Evolutionary conservation across 2,113 vertebrate species (phyloP).

Genomic region (Uria aalge): DNA sequence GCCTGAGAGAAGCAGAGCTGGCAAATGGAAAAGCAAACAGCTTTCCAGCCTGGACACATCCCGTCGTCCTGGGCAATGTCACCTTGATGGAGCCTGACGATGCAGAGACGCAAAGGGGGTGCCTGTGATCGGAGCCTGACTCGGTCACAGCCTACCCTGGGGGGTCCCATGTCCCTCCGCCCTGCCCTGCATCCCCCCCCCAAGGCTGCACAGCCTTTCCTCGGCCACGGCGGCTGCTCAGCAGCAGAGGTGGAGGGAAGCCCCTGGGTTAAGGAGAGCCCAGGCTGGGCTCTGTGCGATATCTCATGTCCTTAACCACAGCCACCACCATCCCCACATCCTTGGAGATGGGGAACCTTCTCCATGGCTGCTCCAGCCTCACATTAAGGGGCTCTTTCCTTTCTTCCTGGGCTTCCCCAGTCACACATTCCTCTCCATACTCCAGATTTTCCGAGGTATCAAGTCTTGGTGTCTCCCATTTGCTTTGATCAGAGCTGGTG

Average conservation of each 20-base stretch:
- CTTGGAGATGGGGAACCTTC: not conserved
- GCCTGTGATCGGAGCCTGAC: not conserved
- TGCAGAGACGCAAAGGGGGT: not conserved
- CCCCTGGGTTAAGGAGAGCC: not conserved
- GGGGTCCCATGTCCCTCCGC: accelerated
- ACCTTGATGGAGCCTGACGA: not conserved
- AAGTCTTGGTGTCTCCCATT: not conserved
- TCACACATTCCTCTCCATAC: not conserved
- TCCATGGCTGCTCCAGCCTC: not conserved
- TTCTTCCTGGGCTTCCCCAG: not conserved
- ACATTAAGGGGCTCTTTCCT: not conserved
- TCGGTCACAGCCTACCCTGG: not conserved
- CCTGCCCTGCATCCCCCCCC: not conserved
- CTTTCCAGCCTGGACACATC: not conserved
- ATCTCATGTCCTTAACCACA: not conserved
- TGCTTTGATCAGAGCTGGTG: not conserved
- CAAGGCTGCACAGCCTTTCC: not conserved
- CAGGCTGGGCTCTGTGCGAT: not conserved
- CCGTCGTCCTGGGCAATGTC: not conserved
- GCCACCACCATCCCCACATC: not conserved
- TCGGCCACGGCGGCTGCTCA: not conserved
- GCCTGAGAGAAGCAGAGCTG: not conserved
- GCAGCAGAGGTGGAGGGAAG: not conserved
- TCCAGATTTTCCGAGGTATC: not conserved
- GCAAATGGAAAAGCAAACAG: slow-evolving; percentile 40